These are phyloP conservation scores for Leptopilina syphax DNA, from an alignment of 2,888 invertebrate genomes.

Conservation along the genomic window DNA sequence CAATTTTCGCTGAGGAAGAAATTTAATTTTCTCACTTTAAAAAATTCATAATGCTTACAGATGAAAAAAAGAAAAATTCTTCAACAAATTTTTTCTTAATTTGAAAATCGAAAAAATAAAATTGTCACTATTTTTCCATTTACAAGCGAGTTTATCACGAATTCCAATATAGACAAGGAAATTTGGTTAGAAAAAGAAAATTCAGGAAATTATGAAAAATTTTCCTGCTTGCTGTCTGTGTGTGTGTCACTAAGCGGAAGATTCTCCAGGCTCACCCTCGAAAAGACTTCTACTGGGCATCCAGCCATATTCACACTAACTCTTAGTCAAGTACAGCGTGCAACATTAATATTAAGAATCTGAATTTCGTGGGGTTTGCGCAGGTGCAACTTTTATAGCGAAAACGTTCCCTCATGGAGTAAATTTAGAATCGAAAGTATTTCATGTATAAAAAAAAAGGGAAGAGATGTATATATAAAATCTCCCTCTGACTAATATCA, in stretches of 20 bases:
- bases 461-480: background rate
- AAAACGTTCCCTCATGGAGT: conserved; percentile 19
- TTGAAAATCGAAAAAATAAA: too few species aligned
- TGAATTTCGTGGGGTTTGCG: conserved; percentile 18
- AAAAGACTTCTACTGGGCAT: conserved; percentile 27
- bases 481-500: background rate
- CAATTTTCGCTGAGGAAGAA: background rate
- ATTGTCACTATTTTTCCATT: too few species aligned
- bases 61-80: too few species aligned
- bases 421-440: conserved; percentile 34
- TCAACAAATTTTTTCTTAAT: too few species aligned
- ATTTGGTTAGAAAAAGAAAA: too few species aligned
- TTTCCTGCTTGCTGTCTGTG: too few species aligned
- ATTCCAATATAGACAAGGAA: too few species aligned
- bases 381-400: conserved; percentile 29
- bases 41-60: too few species aligned
- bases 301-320: conserved; percentile 10
- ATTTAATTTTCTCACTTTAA: too few species aligned
- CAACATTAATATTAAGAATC: conserved; percentile 27
- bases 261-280: conserved; percentile 7
- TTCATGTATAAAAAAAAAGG: conserved; percentile 7
- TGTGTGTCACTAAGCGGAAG: too few species aligned
- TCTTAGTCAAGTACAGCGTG: conserved; percentile 33
- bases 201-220: too few species aligned
- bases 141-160: too few species aligned